A percentile compares a stretch with the other conserved stretches of the same genome.
These are phyloP conservation scores for Sogatella furcifera DNA, from an alignment of 1,140 invertebrate species.

Conservation along the genomic window DNA sequence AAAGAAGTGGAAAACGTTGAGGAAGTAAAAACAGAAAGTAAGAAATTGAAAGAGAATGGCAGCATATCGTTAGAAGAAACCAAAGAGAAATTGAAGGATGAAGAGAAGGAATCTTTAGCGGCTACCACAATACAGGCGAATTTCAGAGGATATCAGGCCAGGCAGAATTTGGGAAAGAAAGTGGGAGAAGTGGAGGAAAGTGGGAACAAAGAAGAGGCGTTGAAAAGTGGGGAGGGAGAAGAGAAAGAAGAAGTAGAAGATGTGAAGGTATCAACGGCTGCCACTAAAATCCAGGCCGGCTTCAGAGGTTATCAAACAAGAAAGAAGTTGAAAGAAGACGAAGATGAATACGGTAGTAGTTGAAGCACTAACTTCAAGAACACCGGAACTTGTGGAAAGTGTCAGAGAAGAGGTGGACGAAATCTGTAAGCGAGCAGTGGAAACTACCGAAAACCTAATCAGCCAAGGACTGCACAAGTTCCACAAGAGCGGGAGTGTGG, in stretches of 20 bases:
- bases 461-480: not conserved
- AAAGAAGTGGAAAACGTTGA: not conserved
- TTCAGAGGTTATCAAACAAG: constrained; percentile 43
- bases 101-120: constrained; percentile 8
- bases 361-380: not conserved
- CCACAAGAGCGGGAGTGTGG: not conserved
- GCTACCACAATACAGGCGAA: constrained; percentile 22
- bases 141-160: constrained; percentile 20
- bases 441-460: constrained; percentile 8
- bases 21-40: no score
- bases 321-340: not conserved
- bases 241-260: constrained; percentile 8
- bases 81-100: not conserved
- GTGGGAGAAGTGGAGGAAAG: constrained; percentile 3
- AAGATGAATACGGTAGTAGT: not conserved
- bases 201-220: not conserved
- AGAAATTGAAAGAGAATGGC: no score
- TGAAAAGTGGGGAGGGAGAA: constrained; percentile 2
- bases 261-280: constrained; percentile 29
- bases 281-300: constrained; percentile 48
- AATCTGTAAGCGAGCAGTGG: constrained; percentile 24
- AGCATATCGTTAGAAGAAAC: no score
- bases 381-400: constrained; percentile 12
- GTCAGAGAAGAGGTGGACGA: constrained; percentile 17
- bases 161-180: constrained; percentile 20